These are phyloP conservation scores for Eupithecia abbreviata DNA, from an alignment of 2,888 invertebrate species.

Conservation along the genomic window DNA sequence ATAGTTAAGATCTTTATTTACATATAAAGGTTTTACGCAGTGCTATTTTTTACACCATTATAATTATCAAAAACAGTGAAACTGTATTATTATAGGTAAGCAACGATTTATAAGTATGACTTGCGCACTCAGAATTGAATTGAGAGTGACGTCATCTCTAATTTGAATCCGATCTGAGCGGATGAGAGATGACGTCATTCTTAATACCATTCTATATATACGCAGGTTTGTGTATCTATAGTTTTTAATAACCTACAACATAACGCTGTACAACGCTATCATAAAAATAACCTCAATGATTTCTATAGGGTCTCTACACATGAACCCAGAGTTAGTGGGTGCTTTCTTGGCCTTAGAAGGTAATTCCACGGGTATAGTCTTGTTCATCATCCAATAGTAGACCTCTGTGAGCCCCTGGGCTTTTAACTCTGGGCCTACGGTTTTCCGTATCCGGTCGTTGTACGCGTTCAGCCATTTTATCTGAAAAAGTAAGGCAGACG, in stretches of 20 bases:
- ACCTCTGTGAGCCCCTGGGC: slow-evolving; percentile 87
- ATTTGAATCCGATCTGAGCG: not conserved
- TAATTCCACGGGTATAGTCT: slow-evolving; percentile 86
- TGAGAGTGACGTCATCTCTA: not conserved
- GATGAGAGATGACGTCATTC: not conserved
- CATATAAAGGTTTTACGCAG: not conserved
- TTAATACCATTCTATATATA: too few species aligned
- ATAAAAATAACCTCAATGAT: slow-evolving; percentile 24
- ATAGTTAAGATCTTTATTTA: not conserved
- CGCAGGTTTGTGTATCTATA: not conserved
- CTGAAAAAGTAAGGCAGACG: slow-evolving; percentile 67
- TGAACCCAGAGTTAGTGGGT: slow-evolving; percentile 41
- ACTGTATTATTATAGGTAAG: too few species aligned
- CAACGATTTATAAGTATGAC: too few species aligned
- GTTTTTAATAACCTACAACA: slow-evolving; percentile 7
- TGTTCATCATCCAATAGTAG: slow-evolving; percentile 93
- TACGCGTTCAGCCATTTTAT: slow-evolving; percentile 91
- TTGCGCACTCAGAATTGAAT: too few species aligned
- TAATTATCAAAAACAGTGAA: too few species aligned
- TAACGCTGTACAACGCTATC: slow-evolving; percentile 15
- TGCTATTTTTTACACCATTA: not conserved
- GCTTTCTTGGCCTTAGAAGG: slow-evolving; percentile 60
- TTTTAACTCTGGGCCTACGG: slow-evolving; percentile 90
- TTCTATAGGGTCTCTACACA: slow-evolving; percentile 14
- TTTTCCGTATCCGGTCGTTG: slow-evolving; percentile 88